Evolutionary conservation across 2,888 invertebrate genomes (phyloP), one percentile per base, ranked within the genome.

Genomic region (Geophilus truncorum): DNA sequence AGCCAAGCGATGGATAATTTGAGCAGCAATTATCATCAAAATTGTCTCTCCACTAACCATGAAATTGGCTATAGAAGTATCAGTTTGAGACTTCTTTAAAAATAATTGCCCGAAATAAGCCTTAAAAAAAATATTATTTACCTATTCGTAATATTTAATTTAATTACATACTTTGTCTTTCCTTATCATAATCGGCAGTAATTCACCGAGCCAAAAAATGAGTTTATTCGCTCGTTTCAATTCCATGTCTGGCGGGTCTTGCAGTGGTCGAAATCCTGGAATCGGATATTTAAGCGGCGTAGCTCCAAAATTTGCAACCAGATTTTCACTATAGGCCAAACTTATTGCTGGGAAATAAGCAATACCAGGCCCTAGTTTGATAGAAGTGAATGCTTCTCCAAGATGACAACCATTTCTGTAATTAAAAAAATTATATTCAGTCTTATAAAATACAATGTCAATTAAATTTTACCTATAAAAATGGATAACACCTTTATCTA

Each of bases 301-400:
- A 34, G 90, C 89, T 70, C 95, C 95, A 85, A 94, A 95, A 86
- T 94, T 94, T 0, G 92, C 93, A 81, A 92, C 91, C 0, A 94
- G 86, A 83, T 91, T 92, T 86, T 94, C 94, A 76, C 91, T 91
- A 86, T 91, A 91, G 0, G 93, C 93, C 40, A 95, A 86, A 21
- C 93, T 94, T 0, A 94, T 92, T 0, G 94, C 92, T 0, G 94
- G 94, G 86, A 93, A 94, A 85, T 94, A 94, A 0, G 92, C 92
- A 0, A 92, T 88, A 0, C 93, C 93, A 0, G 92, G 89, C 0
- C 94, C 94, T 80, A 90, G 90, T n/a, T 90, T 88, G 78, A 94
- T 90, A 81, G 90, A 90, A 62, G 90, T 89, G 84, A 94, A 95
- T 0, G 94, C 94, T 78, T 90, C 86, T 0, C 94, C 94, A 86